Evolutionary conservation across 2,888 invertebrate genomes (phyloP).

Genomic region (Drosophila prostipennis): DNA sequence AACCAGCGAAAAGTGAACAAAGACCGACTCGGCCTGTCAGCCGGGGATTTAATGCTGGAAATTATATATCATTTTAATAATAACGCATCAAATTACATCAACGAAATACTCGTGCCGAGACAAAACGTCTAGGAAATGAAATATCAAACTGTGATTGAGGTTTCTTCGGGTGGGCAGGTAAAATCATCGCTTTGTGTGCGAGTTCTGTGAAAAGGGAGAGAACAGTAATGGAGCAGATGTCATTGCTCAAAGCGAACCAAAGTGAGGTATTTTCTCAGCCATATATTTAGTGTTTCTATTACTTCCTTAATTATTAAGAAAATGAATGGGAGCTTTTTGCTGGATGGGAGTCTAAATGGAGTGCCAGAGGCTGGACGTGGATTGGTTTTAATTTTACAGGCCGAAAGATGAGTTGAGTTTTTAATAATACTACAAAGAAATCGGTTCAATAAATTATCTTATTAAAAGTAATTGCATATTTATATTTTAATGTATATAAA

Average conservation of each 20-base stretch:
- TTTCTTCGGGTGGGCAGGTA: neutral
- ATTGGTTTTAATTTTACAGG: neutral
- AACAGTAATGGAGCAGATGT: conserved; percentile 21
- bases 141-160: conserved; percentile 33
- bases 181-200: conserved; percentile 12
- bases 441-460: neutral
- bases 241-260: conserved; percentile 30
- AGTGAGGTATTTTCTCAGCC: conserved; percentile 13
- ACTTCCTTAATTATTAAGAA: conserved; percentile 11
- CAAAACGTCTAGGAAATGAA: conserved; percentile 58
- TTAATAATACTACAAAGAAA: too few species aligned
- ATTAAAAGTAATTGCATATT: neutral
- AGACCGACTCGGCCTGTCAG: conserved; percentile 22
- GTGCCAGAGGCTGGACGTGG: neutral
- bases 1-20: conserved; percentile 46
- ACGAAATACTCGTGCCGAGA: conserved; percentile 29
- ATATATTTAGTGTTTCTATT: conserved; percentile 15
- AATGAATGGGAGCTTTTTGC: neutral
- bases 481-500: neutral
- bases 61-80: conserved; percentile 75
- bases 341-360: neutral
- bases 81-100: conserved; percentile 67
- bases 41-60: conserved; percentile 55
- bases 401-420: too few species aligned
- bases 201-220: conserved; percentile 19